Percentiles rank a stretch among this genome's conserved stretches.
Conservation (phyloP, 1,140 invertebrate species). For the Nylanderia fulva region DNA sequence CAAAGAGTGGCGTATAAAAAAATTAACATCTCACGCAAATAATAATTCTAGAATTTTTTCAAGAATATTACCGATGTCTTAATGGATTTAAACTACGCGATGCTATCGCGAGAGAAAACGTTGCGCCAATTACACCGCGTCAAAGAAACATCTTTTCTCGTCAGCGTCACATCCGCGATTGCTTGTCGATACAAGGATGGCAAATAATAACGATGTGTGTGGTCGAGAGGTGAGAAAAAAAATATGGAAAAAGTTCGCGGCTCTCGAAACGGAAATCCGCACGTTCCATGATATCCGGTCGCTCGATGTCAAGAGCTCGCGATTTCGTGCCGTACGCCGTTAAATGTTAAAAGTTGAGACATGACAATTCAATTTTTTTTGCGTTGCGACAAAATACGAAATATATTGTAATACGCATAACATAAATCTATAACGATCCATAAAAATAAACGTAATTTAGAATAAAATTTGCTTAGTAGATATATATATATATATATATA, state of each 20-base stretch:
- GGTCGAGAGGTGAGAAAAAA: constrained; percentile 2
- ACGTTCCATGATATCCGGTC: constrained; percentile 63
- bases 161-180: neutral
- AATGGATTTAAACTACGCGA: constrained; percentile 15
- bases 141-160: neutral
- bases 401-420: neutral
- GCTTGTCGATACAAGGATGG: constrained; percentile 18
- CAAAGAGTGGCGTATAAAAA: neutral
- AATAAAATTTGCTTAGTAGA: too few relatives aligned
- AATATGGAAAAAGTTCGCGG: constrained; percentile 26
- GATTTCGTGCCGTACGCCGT: constrained; percentile 39
- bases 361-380: constrained; percentile 64
- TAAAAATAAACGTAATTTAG: too few relatives aligned
- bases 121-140: constrained; percentile 24
- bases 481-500: too few relatives aligned
- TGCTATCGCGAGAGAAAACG: neutral
- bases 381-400: neutral
- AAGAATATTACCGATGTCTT: constrained; percentile 21
- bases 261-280: constrained; percentile 61
- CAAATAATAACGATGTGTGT: constrained; percentile 8
- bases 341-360: constrained; percentile 60
- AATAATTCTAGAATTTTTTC: constrained; percentile 22
- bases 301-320: constrained; percentile 36
- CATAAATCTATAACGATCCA: too few relatives aligned
- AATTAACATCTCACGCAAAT: constrained; percentile 34